phyloP scores from a whole-genome alignment of 2,113 vertebrate genomes.

The Lophotis ruficrista region DNA sequence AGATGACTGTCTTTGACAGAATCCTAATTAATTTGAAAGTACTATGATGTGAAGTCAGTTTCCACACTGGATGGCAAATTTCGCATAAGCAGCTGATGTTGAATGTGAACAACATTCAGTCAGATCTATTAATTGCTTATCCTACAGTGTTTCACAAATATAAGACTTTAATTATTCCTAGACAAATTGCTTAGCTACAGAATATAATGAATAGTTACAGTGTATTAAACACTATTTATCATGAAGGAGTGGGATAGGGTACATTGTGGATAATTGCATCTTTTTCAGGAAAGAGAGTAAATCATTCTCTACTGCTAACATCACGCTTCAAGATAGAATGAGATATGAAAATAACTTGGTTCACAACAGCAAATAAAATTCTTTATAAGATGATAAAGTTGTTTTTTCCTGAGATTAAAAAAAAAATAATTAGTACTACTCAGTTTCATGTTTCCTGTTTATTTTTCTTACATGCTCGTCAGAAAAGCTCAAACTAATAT shows the following conservation, averaged over 20 bases:
- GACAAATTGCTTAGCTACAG: background rate
- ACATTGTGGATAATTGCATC: accelerated
- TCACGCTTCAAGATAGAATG: accelerated
- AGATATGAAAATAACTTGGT: background rate
- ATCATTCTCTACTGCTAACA: background rate
- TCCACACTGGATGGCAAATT: background rate
- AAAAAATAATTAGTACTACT: background rate
- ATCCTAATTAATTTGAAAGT: background rate
- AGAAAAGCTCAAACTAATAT: background rate
- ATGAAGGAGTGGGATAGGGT: background rate
- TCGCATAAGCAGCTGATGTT: background rate
- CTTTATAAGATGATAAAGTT: background rate
- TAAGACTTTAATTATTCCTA: background rate
- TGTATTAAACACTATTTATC: background rate
- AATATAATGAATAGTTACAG: background rate
- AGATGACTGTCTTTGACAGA: background rate
- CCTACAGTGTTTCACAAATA: background rate
- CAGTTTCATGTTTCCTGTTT: background rate
- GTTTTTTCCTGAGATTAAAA: background rate
- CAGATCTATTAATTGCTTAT: background rate
- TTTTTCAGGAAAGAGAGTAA: background rate
- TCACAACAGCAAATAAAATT: background rate
- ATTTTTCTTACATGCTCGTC: background rate
- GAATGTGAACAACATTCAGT: background rate
- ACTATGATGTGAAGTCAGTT: background rate